Evolutionary conservation across 2,113 vertebrate genomes (phyloP).

Genomic region (Myotis brandtii): DNA sequence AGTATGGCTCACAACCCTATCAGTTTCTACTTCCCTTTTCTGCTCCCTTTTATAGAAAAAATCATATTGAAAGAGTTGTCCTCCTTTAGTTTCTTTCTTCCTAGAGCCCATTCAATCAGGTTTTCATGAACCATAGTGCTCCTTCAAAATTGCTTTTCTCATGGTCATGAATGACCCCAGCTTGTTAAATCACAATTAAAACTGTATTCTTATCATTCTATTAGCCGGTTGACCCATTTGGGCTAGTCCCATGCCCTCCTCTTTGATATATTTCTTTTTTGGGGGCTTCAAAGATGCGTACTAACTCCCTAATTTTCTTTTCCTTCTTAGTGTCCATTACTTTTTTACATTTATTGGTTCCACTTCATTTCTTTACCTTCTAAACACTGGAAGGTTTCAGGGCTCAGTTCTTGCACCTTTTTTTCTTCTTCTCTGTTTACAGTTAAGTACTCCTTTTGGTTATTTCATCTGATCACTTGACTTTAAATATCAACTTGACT

Average conservation of each 20-base stretch:
- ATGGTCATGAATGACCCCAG: background rate
- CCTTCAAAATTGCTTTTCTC: background rate
- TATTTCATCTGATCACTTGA: constrained; percentile 4
- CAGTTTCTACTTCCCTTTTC: background rate
- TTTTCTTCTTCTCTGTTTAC: background rate
- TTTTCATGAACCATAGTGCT: background rate
- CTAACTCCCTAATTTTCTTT: background rate
- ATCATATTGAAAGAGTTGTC: background rate
- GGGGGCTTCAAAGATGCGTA: background rate
- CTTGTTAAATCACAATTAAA: background rate
- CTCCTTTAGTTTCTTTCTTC: background rate
- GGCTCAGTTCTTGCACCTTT: background rate
- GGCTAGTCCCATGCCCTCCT: background rate
- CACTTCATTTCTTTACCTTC: background rate
- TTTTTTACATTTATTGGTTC: constrained; percentile 1
- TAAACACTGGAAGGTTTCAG: constrained; percentile 24
- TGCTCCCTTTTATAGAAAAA: background rate
- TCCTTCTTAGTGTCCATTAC: background rate
- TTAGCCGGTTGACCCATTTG: constrained; percentile 1
- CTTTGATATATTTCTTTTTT: constrained; percentile 17
- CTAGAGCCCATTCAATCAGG: background rate
- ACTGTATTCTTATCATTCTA: background rate
- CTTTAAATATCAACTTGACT: constrained; percentile 1
- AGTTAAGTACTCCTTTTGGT: background rate
- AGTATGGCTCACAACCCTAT: background rate